phyloP scores from a whole-genome alignment of 2,797 vertebrate genomes.

The Morelia viridis region DNA sequence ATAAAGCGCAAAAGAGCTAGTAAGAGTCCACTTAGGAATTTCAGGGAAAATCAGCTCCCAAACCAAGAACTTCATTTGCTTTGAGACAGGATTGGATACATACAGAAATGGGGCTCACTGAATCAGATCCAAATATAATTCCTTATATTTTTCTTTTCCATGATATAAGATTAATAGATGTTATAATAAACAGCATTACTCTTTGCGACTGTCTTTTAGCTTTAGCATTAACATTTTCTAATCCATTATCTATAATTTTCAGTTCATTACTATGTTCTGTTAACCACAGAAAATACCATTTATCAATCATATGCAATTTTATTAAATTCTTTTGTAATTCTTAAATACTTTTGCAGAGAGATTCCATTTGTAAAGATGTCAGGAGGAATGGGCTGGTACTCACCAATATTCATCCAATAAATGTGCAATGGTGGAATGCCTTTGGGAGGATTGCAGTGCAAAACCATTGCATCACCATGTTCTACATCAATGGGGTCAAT shows the following conservation, averaged over 20 bases:
- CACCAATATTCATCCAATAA: constrained; percentile 98
- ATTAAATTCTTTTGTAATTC: no score
- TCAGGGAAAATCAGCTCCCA: not conserved
- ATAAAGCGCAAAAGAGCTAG: not conserved
- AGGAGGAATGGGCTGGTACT: constrained; percentile 50
- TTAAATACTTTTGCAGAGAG: not conserved
- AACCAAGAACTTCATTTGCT: not conserved
- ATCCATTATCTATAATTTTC: not conserved
- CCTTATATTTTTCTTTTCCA: not conserved
- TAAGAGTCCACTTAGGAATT: not conserved
- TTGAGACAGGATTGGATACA: not conserved
- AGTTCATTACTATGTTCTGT: not conserved
- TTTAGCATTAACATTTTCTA: not conserved
- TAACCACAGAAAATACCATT: not conserved
- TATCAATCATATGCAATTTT: not conserved
- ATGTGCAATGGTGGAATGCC: constrained; percentile 93
- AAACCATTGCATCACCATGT: constrained; percentile 85
- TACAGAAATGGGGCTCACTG: not conserved
- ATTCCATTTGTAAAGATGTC: not conserved
- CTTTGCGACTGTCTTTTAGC: not conserved
- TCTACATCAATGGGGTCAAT: constrained; percentile 86
- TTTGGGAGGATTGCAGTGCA: constrained; percentile 88
- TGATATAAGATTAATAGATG: not conserved
- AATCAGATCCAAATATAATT: not conserved
- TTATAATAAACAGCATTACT: not conserved